Conservation (phyloP, 2,888 invertebrate species). For the Camptogramma bilineatum region DNA sequence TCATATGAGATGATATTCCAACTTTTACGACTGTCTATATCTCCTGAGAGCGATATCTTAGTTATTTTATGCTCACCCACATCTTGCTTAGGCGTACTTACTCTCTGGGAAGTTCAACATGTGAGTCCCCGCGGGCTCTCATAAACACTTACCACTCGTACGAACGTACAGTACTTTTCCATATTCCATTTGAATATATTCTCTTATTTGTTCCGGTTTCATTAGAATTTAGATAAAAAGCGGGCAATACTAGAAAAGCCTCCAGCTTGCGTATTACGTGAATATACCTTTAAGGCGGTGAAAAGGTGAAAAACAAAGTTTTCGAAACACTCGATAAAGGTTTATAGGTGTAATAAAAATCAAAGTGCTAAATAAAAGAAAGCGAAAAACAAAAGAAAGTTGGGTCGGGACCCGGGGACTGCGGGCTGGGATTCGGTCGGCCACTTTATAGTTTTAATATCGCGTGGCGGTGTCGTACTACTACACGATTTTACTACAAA, state of each 20-base stretch:
- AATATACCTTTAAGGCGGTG: conserved; percentile 43
- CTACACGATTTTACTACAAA: conserved; percentile 72
- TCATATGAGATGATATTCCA: conserved; percentile 76
- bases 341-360: conserved; percentile 59
- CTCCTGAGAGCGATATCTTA: conserved; percentile 83
- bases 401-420: conserved; percentile 47
- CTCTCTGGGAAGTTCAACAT: conserved; percentile 72
- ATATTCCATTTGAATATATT: conserved; percentile 71
- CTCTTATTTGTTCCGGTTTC: conserved; percentile 49
- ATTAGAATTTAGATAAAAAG: conserved; percentile 37
- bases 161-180: conserved; percentile 62
- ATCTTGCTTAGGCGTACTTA: conserved; percentile 72
- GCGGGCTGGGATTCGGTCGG: conserved; percentile 65
- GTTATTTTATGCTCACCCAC: conserved; percentile 82
- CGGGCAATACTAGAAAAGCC: neutral
- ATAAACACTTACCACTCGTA: conserved; percentile 68
- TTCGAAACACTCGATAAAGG: conserved; percentile 56
- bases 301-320: conserved; percentile 46
- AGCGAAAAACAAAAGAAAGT: conserved; percentile 60
- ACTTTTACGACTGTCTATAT: conserved; percentile 80
- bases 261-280: conserved; percentile 2
- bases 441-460: conserved; percentile 85
- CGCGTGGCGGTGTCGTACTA: conserved; percentile 70
- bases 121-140: conserved; percentile 73
- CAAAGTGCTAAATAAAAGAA: conserved; percentile 62